Evolutionary conservation across 2,888 invertebrate genomes (phyloP).

Genomic region (Cecidostiba fungosa): DNA sequence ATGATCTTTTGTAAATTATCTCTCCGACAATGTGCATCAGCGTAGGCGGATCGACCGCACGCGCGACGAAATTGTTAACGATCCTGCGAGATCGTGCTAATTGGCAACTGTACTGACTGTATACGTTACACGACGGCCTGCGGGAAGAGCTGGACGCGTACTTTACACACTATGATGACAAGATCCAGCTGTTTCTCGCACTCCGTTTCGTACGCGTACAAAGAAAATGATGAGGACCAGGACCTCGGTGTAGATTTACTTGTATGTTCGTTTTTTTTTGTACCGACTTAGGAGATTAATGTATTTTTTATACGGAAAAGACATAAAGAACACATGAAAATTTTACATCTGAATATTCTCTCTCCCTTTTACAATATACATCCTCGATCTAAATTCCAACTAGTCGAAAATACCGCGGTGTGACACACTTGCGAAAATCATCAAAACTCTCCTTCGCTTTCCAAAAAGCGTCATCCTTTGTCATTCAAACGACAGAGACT

Average conservation of each 20-base stretch:
- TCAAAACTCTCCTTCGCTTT: slow-evolving; percentile 1
- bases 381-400: neutral
- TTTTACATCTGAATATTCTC: neutral
- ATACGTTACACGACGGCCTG: neutral
- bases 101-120: slow-evolving; percentile 7
- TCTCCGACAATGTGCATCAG: neutral
- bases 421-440: neutral
- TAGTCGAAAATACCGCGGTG: neutral
- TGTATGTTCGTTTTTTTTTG: slow-evolving; percentile 78
- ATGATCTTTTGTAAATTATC: slow-evolving; percentile 6
- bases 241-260: slow-evolving; percentile 80
- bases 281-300: slow-evolving; percentile 75
- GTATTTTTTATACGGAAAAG: slow-evolving; percentile 75
- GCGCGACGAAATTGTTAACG: neutral
- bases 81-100: slow-evolving; percentile 18
- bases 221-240: slow-evolving; percentile 42
- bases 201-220: neutral
- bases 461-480: slow-evolving; percentile 6
- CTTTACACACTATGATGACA: slow-evolving; percentile 12
- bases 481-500: slow-evolving; percentile 14
- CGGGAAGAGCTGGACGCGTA: neutral
- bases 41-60: neutral
- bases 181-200: slow-evolving; percentile 7
- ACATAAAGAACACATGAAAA: slow-evolving; percentile 60
- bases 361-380: neutral